Conservation (phyloP, 2,113 vertebrate genomes). For the Vimba vimba region DNA sequence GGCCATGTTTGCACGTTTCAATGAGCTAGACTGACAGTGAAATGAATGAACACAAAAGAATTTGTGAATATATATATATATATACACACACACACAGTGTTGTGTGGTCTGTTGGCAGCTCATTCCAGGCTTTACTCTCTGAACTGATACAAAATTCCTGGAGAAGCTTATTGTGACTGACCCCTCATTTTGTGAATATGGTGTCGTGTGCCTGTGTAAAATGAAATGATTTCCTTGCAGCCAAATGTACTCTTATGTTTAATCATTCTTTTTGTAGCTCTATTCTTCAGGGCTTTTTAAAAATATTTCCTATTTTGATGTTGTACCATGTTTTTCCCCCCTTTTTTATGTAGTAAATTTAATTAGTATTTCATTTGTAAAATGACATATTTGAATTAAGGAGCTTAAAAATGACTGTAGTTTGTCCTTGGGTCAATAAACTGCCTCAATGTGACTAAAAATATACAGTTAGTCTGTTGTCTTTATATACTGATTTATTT, state of each 20-base stretch:
- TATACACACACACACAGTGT: neutral
- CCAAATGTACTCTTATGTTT: constrained; percentile 55
- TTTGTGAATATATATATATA: neutral
- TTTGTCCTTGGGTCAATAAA: constrained; percentile 51
- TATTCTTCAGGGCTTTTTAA: constrained; percentile 55
- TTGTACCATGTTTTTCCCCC: constrained; percentile 57
- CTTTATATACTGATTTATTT: neutral
- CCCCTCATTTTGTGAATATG: constrained; percentile 3
- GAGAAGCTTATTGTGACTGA: constrained; percentile 14
- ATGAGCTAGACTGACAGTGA: constrained; percentile 85
- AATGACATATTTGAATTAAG: constrained; percentile 17
- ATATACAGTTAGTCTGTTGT: neutral
- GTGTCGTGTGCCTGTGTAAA: constrained; percentile 46
- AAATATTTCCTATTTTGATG: constrained; percentile 55
- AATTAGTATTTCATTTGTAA: constrained; percentile 43
- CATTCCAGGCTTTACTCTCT: constrained; percentile 29
- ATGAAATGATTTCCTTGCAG: constrained; percentile 30
- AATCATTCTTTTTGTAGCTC: constrained; percentile 55
- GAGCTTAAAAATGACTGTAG: constrained; percentile 25
- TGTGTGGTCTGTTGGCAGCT: constrained; percentile 44
- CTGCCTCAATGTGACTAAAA: constrained; percentile 40
- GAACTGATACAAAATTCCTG: constrained; percentile 36
- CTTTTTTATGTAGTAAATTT: constrained; percentile 63
- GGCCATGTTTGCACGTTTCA: constrained; percentile 97
- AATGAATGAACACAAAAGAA: neutral